Percentiles rank a stretch among this genome's conserved stretches.
These are phyloP conservation scores for Lycocerus yunnanus DNA, from an alignment of 2,888 invertebrate genomes.

Conservation along the genomic window DNA sequence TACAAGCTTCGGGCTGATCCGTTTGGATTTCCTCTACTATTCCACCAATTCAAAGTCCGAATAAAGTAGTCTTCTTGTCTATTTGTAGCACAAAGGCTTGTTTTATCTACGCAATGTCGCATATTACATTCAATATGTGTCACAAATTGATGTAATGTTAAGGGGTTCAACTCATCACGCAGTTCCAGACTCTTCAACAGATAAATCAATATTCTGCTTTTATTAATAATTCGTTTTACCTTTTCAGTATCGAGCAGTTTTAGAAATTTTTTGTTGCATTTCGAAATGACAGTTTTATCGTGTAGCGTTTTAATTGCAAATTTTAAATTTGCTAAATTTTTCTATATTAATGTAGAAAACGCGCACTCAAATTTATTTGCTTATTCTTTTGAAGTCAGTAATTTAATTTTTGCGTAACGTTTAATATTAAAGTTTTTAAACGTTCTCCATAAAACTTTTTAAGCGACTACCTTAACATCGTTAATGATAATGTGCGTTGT, in stretches of 20 bases:
- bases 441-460: background rate
- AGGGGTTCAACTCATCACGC: background rate
- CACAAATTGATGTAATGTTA: background rate
- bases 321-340: background rate
- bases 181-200: background rate
- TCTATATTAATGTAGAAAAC: background rate
- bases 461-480: background rate
- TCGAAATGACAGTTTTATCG: background rate
- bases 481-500: background rate
- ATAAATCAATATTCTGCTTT: background rate
- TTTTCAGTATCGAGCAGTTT: background rate
- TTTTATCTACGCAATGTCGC: background rate
- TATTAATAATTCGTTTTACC: background rate
- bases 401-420: background rate
- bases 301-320: background rate
- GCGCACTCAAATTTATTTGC: background rate
- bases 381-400: background rate
- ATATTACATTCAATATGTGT: background rate
- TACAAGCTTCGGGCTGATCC: too few species aligned
- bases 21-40: background rate
- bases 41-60: background rate
- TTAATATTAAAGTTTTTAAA: conserved; percentile 1
- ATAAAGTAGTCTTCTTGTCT: background rate
- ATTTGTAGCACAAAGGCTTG: background rate
- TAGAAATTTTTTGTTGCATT: background rate